A percentile compares a stretch with the other conserved stretches of the same genome.
Conservation (phyloP, 37 sponge, comb jelly and placozoan genomes). For the Beroe ovata region DNA sequence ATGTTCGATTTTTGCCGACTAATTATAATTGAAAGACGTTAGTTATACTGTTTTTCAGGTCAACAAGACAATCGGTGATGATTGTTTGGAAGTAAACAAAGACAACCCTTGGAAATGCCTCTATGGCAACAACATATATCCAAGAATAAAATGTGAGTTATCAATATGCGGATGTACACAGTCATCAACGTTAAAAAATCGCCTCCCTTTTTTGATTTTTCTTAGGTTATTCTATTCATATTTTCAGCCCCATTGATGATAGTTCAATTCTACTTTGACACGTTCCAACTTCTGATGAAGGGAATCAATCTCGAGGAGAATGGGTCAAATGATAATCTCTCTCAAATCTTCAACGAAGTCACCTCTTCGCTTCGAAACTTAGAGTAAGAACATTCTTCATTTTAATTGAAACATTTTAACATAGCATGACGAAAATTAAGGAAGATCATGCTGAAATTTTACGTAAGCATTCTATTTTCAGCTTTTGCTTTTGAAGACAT, state of each 20-base stretch:
- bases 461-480: too few species aligned
- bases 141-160: slow-evolving; percentile 47
- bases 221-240: background rate
- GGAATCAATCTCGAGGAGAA: slow-evolving; percentile 3
- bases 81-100: slow-evolving; percentile 14
- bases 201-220: background rate
- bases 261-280: slow-evolving; percentile 40
- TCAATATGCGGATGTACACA: too few species aligned
- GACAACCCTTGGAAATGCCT: slow-evolving; percentile 49
- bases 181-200: too few species aligned
- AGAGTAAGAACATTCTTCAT: slow-evolving; percentile 57
- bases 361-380: slow-evolving; percentile 25
- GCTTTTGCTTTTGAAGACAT: too few species aligned
- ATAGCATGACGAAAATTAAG: too few species aligned
- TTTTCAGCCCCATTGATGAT: slow-evolving; percentile 55
- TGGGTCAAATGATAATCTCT: background rate
- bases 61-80: slow-evolving; percentile 9
- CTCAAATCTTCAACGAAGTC: slow-evolving; percentile 17
- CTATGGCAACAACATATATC: slow-evolving; percentile 59
- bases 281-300: slow-evolving; percentile 1
- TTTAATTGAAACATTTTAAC: too few species aligned
- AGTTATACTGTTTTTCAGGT: too few species aligned
- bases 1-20: too few species aligned
- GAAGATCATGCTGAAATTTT: too few species aligned
- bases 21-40: too few species aligned